Percentiles rank a stretch among this genome's conserved stretches.
phyloP scores from a whole-genome alignment of 2,113 vertebrate genomes.

The Chinchilla lanigera region DNA sequence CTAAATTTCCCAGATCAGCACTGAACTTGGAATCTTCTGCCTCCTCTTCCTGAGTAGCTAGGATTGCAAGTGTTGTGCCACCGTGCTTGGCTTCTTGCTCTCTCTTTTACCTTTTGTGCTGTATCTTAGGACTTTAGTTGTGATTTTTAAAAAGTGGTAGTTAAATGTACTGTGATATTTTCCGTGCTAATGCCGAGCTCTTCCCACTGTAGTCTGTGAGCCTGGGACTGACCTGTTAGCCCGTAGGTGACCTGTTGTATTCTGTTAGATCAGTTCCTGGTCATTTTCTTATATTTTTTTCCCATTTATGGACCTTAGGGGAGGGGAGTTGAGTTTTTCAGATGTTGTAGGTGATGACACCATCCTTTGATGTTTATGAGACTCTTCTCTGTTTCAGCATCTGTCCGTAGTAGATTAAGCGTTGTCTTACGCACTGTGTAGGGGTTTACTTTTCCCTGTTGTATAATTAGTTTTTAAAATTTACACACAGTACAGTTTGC shows the following conservation, averaged over 20 bases:
- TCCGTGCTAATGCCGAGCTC: background rate
- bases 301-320: background rate
- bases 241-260: background rate
- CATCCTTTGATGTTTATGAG: accelerated
- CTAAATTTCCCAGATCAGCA: background rate
- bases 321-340: background rate
- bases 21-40: background rate
- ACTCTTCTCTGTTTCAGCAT: background rate
- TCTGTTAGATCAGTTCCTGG: background rate
- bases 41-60: background rate
- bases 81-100: background rate
- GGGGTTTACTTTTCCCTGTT: background rate
- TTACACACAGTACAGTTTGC: background rate
- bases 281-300: background rate
- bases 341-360: background rate
- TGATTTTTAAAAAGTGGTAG: background rate
- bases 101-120: background rate
- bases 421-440: background rate
- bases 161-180: background rate
- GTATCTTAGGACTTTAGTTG: background rate
- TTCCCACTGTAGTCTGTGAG: background rate
- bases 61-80: background rate
- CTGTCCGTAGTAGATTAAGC: background rate
- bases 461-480: background rate
- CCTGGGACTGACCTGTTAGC: background rate